Evolutionary conservation across 2,797 vertebrate genomes (phyloP), one percentile per base, ranked within the genome.

Genomic region (Fistularia commersonii): DNA sequence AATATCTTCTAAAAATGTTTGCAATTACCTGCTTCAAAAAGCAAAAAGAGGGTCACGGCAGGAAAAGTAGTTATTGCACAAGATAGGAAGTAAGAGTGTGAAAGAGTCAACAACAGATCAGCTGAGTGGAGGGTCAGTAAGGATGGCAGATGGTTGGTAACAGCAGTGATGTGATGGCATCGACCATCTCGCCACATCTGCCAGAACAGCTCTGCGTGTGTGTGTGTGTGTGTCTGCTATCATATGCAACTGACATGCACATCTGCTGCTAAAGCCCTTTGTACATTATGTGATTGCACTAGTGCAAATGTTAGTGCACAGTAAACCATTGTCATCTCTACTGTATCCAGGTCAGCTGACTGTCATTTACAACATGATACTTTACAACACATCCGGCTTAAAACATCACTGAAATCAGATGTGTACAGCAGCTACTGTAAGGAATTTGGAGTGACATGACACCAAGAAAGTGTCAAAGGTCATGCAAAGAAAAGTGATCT

Each of bases 71-170:
- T 3, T 33, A 3, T 41, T 52, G 11, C 15, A 32, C 0, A 3
- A 33, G 13, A 33, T 34, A 64, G 51, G 57, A 69, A 51, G 45
- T 6, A 35, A 48, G n/a, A 48, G 55, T 2, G 39, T 36, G n/a
- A 58, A 67, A 15, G 41, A 53, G 61, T 45, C 52, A 14, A 14
- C 47, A 37, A 42, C 13, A 1, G 46, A 57, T 60, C 42, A 33
- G 34, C 32, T 52, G 8, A 48, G 31, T 2, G 8, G 55, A 45
- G 47, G 64, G 70, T 74, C 65, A 39, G 23, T 23, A 23, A 23
- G 23, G 23, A 39, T 1, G 14, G 54, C 77, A 80, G 77, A 81
- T 77, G 73, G 72, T 73, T 57, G 62, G 74, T 66, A 69, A 57
- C 6, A 38, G 71, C 54, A 12, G 48, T 6, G 8, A 55, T 50